Base-by-base conservation (phyloP, 2,113 vertebrate species). In the Mobula hypostoma region DNA sequence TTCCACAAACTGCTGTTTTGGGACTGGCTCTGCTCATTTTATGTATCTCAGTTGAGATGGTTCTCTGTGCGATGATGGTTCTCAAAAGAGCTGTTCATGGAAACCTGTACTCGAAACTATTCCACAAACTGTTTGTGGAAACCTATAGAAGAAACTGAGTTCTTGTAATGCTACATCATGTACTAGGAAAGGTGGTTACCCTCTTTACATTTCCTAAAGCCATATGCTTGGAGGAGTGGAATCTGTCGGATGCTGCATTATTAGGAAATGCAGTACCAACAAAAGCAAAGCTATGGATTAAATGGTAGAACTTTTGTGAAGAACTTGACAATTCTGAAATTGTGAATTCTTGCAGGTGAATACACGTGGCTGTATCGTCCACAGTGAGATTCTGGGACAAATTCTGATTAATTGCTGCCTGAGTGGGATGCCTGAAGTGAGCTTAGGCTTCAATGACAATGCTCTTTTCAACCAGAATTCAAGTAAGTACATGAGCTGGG, bases 361-460 rank as follows among this genome's bases (percentile, higher is more conserved):
- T 56, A 4, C 91, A 74, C 91, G 70, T 6, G 70, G 91, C 70
- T 74, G 8, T 56, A 70, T 93, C 21, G 36, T 93, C 21, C 68
- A 93, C 70, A 56, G 91, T 74, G 91, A 93, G 36, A 93, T 93
- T 74, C 36, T 93, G 70, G 91, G 91, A 24, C 91, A 93, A 21
- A 72, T 93, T 48, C 24, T 93, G 21, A 74, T 93, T 4, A 93
- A 74, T 40, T 48, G 68, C 40, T 93, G n/a, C 17, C 40, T 93
- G 68, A 93, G 91, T 74, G 91, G 91, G 36, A 93, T 93, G 91
- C 91, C 91, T 14, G 91, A 93, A 76, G 40, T 93, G 70, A 93
- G 40, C 15, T 74, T 93, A 9, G 74, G 91, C 32, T 93, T 93
- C 1, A 93, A 93, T 56, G 91, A 93, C 70, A 93, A 74, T 74